A percentile compares a stretch with the other conserved stretches of the same genome.
Conservation (phyloP, 2,888 invertebrate species). For the Gastracanthus pulcherrimus region DNA sequence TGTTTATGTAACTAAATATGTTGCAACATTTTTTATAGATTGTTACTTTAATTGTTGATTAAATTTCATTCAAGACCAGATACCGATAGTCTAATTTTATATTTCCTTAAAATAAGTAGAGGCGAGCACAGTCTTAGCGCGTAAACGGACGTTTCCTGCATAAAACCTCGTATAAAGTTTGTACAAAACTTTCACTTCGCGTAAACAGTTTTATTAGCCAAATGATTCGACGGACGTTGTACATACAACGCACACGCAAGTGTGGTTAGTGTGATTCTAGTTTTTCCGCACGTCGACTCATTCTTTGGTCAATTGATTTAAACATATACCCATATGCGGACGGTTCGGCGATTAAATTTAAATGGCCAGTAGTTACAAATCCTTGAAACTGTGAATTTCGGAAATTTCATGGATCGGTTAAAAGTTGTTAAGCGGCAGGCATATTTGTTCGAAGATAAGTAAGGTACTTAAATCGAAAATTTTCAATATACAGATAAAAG, state of each 20-base stretch:
- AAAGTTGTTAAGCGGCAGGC: neutral
- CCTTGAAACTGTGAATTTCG: neutral
- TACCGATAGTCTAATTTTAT: neutral
- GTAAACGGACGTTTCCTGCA: slow-evolving; percentile 1
- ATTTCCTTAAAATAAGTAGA: slow-evolving; percentile 9
- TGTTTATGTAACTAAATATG: no score
- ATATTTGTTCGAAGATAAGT: neutral
- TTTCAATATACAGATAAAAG: neutral
- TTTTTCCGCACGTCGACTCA: neutral
- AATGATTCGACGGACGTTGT: neutral
- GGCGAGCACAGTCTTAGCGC: neutral
- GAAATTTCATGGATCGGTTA: neutral
- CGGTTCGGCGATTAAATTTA: no score
- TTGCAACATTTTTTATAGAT: neutral
- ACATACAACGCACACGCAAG: neutral
- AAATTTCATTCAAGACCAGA: neutral
- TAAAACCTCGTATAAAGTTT: neutral
- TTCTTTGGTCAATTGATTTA: neutral
- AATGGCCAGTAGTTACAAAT: neutral
- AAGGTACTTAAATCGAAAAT: neutral
- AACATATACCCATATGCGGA: no score
- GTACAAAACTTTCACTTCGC: neutral
- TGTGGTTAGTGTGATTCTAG: neutral
- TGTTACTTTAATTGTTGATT: neutral
- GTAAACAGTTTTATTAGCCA: slow-evolving; percentile 27